These are phyloP conservation scores for Oreonectes daqikongensis DNA, from an alignment of 2,797 vertebrate species.

Conservation along the genomic window DNA sequence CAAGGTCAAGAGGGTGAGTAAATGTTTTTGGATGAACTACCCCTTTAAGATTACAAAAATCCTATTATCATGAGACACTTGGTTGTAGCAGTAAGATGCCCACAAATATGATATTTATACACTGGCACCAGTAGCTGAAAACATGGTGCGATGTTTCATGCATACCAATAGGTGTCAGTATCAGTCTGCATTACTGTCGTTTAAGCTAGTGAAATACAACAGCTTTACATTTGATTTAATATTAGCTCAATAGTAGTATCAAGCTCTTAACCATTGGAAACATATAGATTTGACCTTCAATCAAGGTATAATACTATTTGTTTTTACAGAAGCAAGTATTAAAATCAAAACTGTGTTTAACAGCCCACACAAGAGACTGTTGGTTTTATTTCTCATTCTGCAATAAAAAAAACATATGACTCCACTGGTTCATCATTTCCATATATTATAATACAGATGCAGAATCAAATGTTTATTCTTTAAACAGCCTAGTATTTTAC, in stretches of 20 bases:
- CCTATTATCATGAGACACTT: too few relatives aligned
- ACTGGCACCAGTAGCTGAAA: neutral
- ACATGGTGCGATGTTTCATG: neutral
- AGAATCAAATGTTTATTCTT: slow-evolving; percentile 86
- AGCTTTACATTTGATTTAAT: neutral
- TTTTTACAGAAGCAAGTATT: slow-evolving; percentile 1
- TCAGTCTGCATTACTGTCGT: neutral
- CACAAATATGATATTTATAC: too few relatives aligned
- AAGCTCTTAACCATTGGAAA: neutral
- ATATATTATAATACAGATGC: slow-evolving; percentile 88
- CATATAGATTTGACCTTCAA: neutral
- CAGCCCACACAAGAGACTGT: slow-evolving; percentile 76
- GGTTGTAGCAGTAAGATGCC: too few relatives aligned
- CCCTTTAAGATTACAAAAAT: too few relatives aligned
- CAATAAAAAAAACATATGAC: slow-evolving; percentile 80
- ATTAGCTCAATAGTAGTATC: neutral
- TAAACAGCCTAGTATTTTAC: slow-evolving; percentile 88
- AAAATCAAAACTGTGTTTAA: slow-evolving; percentile 66
- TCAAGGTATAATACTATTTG: neutral
- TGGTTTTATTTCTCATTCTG: slow-evolving; percentile 75
- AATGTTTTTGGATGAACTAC: too few relatives aligned
- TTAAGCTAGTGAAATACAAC: neutral
- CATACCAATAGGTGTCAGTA: neutral
- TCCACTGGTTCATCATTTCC: slow-evolving; percentile 75
- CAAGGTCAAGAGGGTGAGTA: too few relatives aligned